phyloP scores from a whole-genome alignment of 2,888 invertebrate genomes.

The Coelogynopora nodosa region DNA sequence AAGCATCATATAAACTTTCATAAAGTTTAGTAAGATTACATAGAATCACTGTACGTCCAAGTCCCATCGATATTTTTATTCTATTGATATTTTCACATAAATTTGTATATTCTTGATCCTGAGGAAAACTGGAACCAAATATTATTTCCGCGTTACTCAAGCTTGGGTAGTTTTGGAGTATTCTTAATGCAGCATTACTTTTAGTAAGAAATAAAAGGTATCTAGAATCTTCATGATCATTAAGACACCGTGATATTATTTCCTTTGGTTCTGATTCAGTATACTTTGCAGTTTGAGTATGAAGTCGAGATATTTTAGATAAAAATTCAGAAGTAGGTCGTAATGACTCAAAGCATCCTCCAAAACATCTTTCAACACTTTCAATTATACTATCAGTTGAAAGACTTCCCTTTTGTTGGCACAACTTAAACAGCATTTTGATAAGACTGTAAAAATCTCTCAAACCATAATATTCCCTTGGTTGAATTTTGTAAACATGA shows the following conservation, averaged over 20 bases:
- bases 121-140: slow-evolving; percentile 32
- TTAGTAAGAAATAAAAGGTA: slow-evolving; percentile 58
- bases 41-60: slow-evolving; percentile 55
- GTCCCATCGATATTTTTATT: slow-evolving; percentile 59
- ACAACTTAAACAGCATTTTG: slow-evolving; percentile 51
- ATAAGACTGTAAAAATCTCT: slow-evolving; percentile 56
- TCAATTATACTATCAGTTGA: slow-evolving; percentile 42
- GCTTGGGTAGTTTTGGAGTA: slow-evolving; percentile 52
- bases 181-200: slow-evolving; percentile 55
- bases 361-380: slow-evolving; percentile 51
- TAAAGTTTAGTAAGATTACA: slow-evolving; percentile 57
- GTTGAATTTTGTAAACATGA: slow-evolving; percentile 43
- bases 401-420: background rate
- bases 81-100: slow-evolving; percentile 58
- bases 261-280: background rate
- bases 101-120: slow-evolving; percentile 44
- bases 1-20: slow-evolving; percentile 58
- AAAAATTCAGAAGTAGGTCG: slow-evolving; percentile 49
- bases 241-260: background rate
- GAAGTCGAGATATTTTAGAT: background rate
- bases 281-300: background rate
- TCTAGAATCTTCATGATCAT: slow-evolving; percentile 52
- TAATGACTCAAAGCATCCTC: slow-evolving; percentile 52
- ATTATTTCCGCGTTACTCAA: background rate
- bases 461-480: slow-evolving; percentile 56